These are phyloP conservation scores for Cercopithecus hamlyni DNA, from an alignment of 2,797 vertebrate genomes.

Conservation along the genomic window DNA sequence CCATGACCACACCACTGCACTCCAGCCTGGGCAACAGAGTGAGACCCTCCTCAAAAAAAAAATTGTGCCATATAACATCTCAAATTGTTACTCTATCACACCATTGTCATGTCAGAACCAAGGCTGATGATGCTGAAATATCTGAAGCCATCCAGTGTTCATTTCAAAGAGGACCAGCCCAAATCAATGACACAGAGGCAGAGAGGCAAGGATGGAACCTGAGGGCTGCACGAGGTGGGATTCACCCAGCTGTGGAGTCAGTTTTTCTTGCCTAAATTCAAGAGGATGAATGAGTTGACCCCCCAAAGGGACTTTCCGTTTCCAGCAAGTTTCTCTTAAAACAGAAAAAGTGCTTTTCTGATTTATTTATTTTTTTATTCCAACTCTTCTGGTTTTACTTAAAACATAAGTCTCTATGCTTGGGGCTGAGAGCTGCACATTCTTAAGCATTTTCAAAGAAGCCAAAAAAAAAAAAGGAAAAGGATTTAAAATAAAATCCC, in stretches of 20 bases:
- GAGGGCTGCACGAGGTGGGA: not conserved
- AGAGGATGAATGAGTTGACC: not conserved
- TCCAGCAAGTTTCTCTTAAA: not conserved
- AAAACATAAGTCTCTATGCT: not conserved
- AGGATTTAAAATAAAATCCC: slow-evolving; percentile 3
- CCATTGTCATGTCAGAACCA: not conserved
- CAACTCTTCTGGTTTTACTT: not conserved
- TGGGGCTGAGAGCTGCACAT: not conserved
- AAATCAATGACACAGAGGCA: fast-evolving
- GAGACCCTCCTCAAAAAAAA: not conserved
- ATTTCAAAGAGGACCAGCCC: not conserved
- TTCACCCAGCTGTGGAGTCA: not conserved
- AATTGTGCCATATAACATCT: not conserved
- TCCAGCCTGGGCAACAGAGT: not conserved
- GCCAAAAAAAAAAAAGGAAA: not conserved
- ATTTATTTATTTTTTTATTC: not conserved
- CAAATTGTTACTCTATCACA: not conserved
- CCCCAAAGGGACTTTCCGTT: not conserved
- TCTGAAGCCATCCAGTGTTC: not conserved
- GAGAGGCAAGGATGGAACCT: fast-evolving
- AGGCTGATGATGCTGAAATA: not conserved
- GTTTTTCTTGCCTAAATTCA: not conserved
- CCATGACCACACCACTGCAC: not conserved
- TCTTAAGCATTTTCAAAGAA: slow-evolving; percentile 40
- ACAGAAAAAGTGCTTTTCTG: not conserved